These are phyloP conservation scores for Recurvirostra avosetta DNA, from an alignment of 2,113 vertebrate species.

Conservation along the genomic window DNA sequence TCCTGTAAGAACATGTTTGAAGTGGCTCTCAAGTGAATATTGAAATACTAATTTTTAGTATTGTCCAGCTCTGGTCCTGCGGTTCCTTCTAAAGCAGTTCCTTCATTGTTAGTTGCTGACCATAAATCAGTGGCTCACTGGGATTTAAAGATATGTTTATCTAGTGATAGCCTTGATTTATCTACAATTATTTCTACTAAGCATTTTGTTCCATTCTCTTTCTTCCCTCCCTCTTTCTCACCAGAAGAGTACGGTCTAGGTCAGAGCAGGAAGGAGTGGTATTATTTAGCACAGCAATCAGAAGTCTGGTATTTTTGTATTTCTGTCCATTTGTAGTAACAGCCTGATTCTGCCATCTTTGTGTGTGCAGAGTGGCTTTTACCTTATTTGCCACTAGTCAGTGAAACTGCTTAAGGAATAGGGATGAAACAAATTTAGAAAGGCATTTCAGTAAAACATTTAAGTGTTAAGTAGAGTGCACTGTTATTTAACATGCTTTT, in stretches of 20 bases:
- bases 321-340: background rate
- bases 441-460: background rate
- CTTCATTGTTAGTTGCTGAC: background rate
- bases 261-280: background rate
- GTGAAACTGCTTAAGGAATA: background rate
- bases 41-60: background rate
- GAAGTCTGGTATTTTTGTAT: background rate
- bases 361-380: background rate
- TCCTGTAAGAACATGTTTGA: background rate
- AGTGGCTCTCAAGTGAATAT: background rate
- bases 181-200: background rate
- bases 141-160: constrained; percentile 1
- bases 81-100: background rate
- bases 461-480: background rate
- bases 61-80: background rate
- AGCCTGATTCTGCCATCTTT: background rate
- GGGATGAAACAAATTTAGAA: background rate
- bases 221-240: background rate
- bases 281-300: background rate
- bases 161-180: background rate
- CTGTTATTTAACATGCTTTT: constrained; percentile 31
- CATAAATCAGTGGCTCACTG: background rate
- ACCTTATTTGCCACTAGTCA: background rate
- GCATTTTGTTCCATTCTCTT: background rate
- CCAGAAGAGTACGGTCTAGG: background rate